Base-by-base conservation (phyloP, 2,113 vertebrate species). In the Mesembrinibis cayennensis region DNA sequence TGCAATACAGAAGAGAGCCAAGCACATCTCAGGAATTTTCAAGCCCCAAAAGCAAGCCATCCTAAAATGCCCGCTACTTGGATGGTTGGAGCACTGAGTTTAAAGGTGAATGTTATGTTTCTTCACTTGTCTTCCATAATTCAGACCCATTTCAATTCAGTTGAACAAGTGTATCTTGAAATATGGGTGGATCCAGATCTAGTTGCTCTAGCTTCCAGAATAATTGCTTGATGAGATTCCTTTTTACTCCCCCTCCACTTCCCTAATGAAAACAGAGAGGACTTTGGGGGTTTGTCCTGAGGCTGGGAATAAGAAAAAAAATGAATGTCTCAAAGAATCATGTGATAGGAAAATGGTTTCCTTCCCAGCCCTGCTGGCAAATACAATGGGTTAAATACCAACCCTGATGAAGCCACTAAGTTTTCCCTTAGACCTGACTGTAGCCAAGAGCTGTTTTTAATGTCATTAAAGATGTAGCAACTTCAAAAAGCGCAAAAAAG, bases 71-170 rank as follows among this genome's bases (percentile, higher is more conserved):
- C 19, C 2, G 2, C 18, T 47, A 26, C 27, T 27, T 62, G 42
- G 23, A 49, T 52, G 18, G 66, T 17, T 61, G 53, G 16, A 50
- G 23, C 40, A 47, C 42, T 72, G 52, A 82, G 16, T 25, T 87
- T n/a, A 29, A 50, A 61, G 45, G 10, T 40, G 29, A 50, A 50
- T 7, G 3, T 17, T 17, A 12, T 0, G 0, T 1, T 11, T 61
- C 71, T n/a, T 4, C 11, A 22, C 13, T 70, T 32, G 8, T 20
- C 34, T 73, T 70, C 72, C 6, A 1, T 42, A 22, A 38, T 34
- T 56, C 27, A 30, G 16, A 16, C 27, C 7, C 21, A 22, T 66
- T 82, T 14, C n/a, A 27, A 10, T 22, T 52, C 18, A 58, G 19
- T 4, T 38, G 53, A 62, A 40, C 16, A 59, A 70, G 38, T 26